Percentiles rank a stretch among this genome's conserved stretches.
Evolutionary conservation across 2,113 vertebrate species (phyloP).

Genomic region (Leiothrix lutea): DNA sequence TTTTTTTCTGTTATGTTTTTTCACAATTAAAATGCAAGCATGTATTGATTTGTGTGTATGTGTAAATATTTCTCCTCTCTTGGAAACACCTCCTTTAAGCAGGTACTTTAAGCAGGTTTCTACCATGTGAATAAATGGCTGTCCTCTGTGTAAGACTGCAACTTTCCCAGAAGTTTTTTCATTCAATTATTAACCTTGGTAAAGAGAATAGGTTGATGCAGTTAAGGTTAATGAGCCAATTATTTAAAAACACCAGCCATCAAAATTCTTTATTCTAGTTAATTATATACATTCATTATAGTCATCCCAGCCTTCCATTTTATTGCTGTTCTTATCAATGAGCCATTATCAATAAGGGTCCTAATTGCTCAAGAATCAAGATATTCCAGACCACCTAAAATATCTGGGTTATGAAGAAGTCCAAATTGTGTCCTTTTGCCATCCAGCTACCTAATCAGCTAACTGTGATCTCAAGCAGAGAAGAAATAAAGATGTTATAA

Average conservation of each 20-base stretch:
- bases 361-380: slow-evolving; percentile 25
- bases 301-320: slow-evolving; percentile 25
- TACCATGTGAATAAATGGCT: neutral
- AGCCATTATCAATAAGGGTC: slow-evolving; percentile 9
- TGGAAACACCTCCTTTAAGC: neutral
- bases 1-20: neutral
- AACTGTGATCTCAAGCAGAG: neutral
- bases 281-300: slow-evolving; percentile 61
- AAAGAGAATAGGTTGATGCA: slow-evolving; percentile 46
- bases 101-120: neutral
- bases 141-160: neutral
- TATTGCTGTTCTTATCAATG: slow-evolving; percentile 54
- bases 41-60: neutral
- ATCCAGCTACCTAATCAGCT: neutral
- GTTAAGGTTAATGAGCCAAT: slow-evolving; percentile 67
- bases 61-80: neutral
- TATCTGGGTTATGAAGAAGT: neutral
- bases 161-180: slow-evolving; percentile 17
- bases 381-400: neutral
- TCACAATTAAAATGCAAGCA: neutral
- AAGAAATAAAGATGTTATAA: neutral
- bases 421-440: neutral
- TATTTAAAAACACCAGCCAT: slow-evolving; percentile 61
- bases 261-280: slow-evolving; percentile 50
- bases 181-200: slow-evolving; percentile 63